Evolutionary conservation across 1,140 invertebrate species (phyloP).

Genomic region (Acyrthosiphon pisum): DNA sequence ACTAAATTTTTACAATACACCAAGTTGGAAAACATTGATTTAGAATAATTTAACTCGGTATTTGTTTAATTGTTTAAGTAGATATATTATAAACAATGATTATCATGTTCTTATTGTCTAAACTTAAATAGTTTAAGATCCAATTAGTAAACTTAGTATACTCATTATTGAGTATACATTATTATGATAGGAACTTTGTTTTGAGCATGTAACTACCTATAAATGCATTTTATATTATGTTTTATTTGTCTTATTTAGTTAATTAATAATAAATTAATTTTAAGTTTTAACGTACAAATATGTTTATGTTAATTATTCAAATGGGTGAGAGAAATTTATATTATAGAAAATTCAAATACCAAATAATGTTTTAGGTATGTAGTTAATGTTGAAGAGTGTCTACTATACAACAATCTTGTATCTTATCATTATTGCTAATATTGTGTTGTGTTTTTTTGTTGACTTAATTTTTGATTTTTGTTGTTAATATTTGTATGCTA

Average conservation of each 20-base stretch:
- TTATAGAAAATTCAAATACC: neutral
- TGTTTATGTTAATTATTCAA: neutral
- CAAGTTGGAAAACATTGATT: neutral
- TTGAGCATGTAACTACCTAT: neutral
- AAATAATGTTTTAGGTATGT: neutral
- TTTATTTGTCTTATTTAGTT: neutral
- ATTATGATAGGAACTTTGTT: neutral
- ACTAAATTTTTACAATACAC: neutral
- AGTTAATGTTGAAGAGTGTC: neutral
- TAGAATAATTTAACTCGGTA: neutral
- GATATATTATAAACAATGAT: neutral
- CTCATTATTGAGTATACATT: neutral
- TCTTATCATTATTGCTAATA: neutral
- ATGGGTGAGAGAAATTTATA: neutral
- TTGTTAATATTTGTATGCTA: neutral
- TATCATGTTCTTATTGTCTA: neutral
- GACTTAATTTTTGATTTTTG: neutral
- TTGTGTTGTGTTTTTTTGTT: neutral
- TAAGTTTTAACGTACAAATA: neutral
- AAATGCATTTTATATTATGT: neutral
- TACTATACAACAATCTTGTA: neutral
- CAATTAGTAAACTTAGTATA: neutral
- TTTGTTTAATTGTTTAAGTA: neutral
- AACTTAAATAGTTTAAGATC: neutral
- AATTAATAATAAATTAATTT: slow-evolving; percentile 6